Evolutionary conservation across 37 sponge, comb jelly and placozoan genomes (phyloP).

Genomic region (Aplysina aerophoba): DNA sequence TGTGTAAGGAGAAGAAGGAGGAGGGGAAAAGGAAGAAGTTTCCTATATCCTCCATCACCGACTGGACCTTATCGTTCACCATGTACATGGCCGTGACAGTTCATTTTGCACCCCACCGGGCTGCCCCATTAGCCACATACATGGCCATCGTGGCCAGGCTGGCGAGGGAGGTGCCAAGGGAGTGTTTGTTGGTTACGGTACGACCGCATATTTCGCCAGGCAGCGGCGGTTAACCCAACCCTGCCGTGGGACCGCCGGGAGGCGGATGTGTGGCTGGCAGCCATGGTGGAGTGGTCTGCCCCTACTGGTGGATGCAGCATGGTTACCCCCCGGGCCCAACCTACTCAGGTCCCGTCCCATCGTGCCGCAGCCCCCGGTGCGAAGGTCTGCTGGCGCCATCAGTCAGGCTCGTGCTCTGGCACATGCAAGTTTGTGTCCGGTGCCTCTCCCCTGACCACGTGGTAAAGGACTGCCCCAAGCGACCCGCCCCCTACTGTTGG

Average conservation of each 20-base stretch:
- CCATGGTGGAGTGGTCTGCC: neutral
- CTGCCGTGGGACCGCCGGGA: slow-evolving; percentile 14
- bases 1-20: slow-evolving; percentile 15
- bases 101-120: neutral
- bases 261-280: slow-evolving; percentile 22
- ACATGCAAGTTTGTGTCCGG: neutral
- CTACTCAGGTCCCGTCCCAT: neutral
- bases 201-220: slow-evolving; percentile 27
- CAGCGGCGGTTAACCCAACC: slow-evolving; percentile 6
- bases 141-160: neutral
- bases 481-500: too few species aligned
- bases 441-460: slow-evolving; percentile 9
- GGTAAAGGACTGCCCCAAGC: neutral
- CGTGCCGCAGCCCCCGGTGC: neutral
- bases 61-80: slow-evolving; percentile 10
- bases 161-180: neutral
- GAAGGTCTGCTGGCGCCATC: neutral
- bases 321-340: neutral
- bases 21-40: neutral
- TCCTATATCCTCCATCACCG: neutral
- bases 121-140: slow-evolving; percentile 5
- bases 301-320: neutral
- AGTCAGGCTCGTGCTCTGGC: neutral
- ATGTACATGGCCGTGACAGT: neutral
- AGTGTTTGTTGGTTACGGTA: slow-evolving; percentile 11